Percentiles rank a stretch among this genome's conserved stretches.
Evolutionary conservation across 2,797 vertebrate species (phyloP).

Genomic region (Rallus crepitans): DNA sequence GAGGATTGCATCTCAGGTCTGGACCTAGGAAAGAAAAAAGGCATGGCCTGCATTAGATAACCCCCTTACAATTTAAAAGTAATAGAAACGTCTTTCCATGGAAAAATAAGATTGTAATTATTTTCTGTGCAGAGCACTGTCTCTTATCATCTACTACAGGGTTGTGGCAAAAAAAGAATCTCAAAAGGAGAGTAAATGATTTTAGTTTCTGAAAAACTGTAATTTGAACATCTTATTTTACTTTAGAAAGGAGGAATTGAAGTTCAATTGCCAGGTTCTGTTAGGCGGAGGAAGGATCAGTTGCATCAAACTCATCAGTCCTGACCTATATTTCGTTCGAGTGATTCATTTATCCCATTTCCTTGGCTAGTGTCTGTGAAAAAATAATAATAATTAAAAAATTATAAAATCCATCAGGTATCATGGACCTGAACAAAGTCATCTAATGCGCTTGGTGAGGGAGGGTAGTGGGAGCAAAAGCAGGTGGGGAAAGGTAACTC

Average conservation of each 20-base stretch:
- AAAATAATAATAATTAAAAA: neutral
- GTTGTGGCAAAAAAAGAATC: neutral
- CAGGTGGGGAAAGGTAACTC: constrained; percentile 37
- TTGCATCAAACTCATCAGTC: constrained; percentile 67
- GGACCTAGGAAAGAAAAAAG: neutral
- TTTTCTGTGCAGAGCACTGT: neutral
- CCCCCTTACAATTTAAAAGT: neutral
- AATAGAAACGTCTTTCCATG: neutral
- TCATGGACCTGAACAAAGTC: constrained; percentile 64
- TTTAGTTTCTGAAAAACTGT: constrained; percentile 4
- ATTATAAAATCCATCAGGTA: neutral
- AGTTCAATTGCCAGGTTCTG: constrained; percentile 58
- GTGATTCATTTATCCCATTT: constrained; percentile 63
- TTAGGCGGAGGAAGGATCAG: constrained; percentile 60
- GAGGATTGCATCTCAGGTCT: neutral
- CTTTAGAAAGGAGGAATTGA: constrained; percentile 25
- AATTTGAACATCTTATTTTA: constrained; percentile 36
- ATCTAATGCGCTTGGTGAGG: neutral
- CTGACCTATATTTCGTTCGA: constrained; percentile 73
- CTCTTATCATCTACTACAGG: neutral
- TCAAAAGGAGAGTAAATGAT: constrained; percentile 5
- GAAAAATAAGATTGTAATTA: neutral
- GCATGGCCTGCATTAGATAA: neutral
- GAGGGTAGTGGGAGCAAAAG: neutral
- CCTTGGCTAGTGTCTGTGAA: constrained; percentile 42